phyloP scores from a whole-genome alignment of 2,888 invertebrate species.

The Oscheius sp. region DNA sequence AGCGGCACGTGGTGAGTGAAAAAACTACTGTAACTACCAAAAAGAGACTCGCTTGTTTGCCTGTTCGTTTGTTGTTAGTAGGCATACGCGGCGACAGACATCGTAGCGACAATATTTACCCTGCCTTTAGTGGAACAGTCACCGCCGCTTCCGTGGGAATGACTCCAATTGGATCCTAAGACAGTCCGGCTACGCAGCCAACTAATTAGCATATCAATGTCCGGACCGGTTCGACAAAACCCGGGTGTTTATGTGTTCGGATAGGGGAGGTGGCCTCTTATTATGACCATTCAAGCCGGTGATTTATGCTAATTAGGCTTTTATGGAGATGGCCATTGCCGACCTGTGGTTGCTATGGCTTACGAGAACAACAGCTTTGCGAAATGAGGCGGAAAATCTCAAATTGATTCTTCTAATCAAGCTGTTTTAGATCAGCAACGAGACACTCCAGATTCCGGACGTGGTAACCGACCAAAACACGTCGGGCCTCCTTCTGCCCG shows the following conservation, averaged over 20 bases:
- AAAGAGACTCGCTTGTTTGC: background rate
- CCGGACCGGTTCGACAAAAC: background rate
- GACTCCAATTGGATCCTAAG: background rate
- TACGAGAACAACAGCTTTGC: too few species aligned
- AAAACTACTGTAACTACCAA: background rate
- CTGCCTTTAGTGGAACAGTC: background rate
- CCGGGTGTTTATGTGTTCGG: background rate
- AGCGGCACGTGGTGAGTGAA: conserved; percentile 23
- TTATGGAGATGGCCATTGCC: background rate
- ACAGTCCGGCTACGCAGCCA: background rate
- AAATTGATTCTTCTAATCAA: background rate
- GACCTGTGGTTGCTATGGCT: background rate
- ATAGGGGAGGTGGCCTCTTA: background rate
- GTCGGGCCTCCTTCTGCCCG: background rate
- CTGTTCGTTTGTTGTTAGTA: conserved; percentile 1
- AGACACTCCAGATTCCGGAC: conserved; percentile 16
- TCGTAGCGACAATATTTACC: conserved; percentile 9
- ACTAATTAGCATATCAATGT: conserved; percentile 1
- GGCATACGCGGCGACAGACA: background rate
- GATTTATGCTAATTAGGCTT: conserved; percentile 18
- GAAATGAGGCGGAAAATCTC: too few species aligned
- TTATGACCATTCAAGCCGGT: conserved; percentile 2
- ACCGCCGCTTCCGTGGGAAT: conserved; percentile 7
- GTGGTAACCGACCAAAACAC: background rate
- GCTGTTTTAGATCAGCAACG: background rate